Base-by-base conservation (phyloP, 2,888 invertebrate species). In the Ophraella communa region DNA sequence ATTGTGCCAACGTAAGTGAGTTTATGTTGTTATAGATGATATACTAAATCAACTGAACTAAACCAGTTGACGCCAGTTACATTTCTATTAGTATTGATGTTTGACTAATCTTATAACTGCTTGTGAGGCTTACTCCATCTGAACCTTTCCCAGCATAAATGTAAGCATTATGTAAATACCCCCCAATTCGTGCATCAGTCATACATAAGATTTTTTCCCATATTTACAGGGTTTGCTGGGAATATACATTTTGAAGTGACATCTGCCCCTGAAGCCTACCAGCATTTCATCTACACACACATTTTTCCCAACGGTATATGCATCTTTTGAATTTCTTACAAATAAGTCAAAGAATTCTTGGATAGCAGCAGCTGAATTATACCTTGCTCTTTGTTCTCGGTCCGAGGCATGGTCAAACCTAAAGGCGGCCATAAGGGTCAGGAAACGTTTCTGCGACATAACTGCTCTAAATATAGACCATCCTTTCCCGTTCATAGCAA, bases 361-460 rank as follows among this genome's bases (percentile, higher is more conserved):
- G 10, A 30, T 30, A 5, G 30, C 30, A 30, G 30, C 4, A 5
- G 30, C 30, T 30, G 30, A 2, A 7, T 30, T 30, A 3, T 49
- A n/a, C 7, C 24, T 24, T 49, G 24, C 24, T 49, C 24, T 49
- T 49, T 49, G 24, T 17, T 49, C 49, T 49, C 49, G 24, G 14
- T 49, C 24, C 24, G 24, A 23, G 14, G 21, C 20, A 54, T 54
- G n/a, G 14, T 52, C 33, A 52, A 52, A 52, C 33, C 52, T n/a
- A 30, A 14, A 5, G 24, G 39, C 39, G 21, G 39, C 39, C 21
- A 54, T 21, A 39, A 54, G n/a, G 21, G 27, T 39, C n/a, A 54
- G 39, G 23, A 54, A 54, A 39, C 35, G 35, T 39, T 54, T 35
- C 39, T 20, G 54, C n/a, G 45, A 35, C 39, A 54, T 54, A 21